Evolutionary conservation across 1,140 invertebrate genomes (phyloP), one percentile per base, ranked within the genome.

Genomic region (Bombus waltoni): DNA sequence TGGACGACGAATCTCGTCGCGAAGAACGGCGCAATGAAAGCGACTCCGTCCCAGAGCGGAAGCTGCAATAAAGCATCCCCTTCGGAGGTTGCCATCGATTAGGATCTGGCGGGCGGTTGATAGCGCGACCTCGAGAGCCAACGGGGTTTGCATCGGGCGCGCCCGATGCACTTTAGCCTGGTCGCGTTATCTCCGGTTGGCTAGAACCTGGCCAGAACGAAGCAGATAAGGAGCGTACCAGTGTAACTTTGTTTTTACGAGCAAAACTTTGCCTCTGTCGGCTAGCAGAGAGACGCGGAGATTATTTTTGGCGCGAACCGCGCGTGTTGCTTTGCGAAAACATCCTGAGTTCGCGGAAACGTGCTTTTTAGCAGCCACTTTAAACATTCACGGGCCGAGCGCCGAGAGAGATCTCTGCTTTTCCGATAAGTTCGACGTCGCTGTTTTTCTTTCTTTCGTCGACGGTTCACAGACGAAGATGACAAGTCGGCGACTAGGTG

Each of bases 161-260:
- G 11, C 59, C n/a, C 74, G 68, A 79, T 82, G 80, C 65, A 38
- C 84, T 75, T 78, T 59, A n/a, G 2, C 44, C 25, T 28, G 9
- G 38, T 53, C 53, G 25, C 78, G 70, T 87, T 86, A 89, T 90
- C 83, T 70, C 18, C n/a, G 66, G 40, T 22, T 38, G 74, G 87
- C 86, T 87, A 87, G 89, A 92, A 91, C 85, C 75, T 82, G 84
- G 70, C 74, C 76, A 71, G 82, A 90, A 91, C 88, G 84, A 90
- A 83, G 38, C 47, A 80, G 92, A 93, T 92, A 94, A 93, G 90
- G 81, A 75, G 80, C 81, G 44, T 40, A 62, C 38, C n/a, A 74
- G 68, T 15, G 72, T 72, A 89, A 93, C 88, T 91, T 90, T 88
- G 89, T 93, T 93, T 92, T 94, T 93, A 92, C 92, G 88, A 89